These are phyloP conservation scores for Galeruca laticollis DNA, from an alignment of 2,888 invertebrate species.

Conservation along the genomic window DNA sequence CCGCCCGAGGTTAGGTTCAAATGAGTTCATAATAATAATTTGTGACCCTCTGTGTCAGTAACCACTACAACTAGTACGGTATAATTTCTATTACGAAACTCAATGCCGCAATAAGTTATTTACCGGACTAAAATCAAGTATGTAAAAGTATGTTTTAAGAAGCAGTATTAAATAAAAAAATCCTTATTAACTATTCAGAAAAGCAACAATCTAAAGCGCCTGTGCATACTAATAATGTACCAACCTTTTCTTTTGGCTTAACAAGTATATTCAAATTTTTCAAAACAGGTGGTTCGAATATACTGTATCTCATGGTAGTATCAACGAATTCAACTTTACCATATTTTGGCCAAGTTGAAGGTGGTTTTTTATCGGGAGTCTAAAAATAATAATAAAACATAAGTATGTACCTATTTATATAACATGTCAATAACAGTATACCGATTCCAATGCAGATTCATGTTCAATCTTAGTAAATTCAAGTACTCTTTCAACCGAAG, in stretches of 20 bases:
- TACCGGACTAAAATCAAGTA: too few relatives aligned
- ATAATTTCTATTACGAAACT: too few relatives aligned
- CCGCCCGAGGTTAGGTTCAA: too few relatives aligned
- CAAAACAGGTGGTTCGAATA: constrained; percentile 74
- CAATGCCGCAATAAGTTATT: too few relatives aligned
- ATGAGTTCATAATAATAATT: too few relatives aligned
- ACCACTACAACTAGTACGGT: too few relatives aligned
- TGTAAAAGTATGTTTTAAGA: too few relatives aligned
- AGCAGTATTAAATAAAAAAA: too few relatives aligned
- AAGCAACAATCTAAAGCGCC: too few relatives aligned
- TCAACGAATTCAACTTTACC: constrained; percentile 74
- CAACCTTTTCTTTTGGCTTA: constrained; percentile 68
- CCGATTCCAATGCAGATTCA: constrained; percentile 63
- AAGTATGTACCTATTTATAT: neutral
- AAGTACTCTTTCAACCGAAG: constrained; percentile 75
- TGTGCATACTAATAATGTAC: too few relatives aligned
- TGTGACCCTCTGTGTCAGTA: too few relatives aligned
- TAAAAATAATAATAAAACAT: constrained; percentile 35
- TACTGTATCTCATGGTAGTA: constrained; percentile 74
- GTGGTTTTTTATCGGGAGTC: constrained; percentile 67
- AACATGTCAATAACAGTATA: constrained; percentile 37
- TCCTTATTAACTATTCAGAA: too few relatives aligned
- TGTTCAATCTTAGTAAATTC: constrained; percentile 72
- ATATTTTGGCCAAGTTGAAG: constrained; percentile 73
- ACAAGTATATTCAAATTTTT: constrained; percentile 69